Conservation (phyloP, 1,140 invertebrate genomes). For the Caenorhabditis remanei region DNA sequence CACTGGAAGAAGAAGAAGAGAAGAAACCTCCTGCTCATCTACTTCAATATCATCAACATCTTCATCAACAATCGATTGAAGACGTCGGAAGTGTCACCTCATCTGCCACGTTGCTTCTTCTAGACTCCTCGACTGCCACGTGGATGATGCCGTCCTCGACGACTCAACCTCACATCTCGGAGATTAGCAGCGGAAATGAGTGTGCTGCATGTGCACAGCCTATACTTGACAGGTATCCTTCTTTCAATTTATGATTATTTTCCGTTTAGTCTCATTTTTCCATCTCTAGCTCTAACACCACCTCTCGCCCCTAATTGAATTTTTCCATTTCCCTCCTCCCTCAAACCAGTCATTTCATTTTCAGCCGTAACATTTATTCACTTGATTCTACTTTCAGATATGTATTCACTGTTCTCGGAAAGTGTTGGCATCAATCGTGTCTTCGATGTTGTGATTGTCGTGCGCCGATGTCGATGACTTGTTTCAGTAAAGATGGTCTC, state of each 20-base stretch:
- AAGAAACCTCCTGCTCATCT: constrained; percentile 42
- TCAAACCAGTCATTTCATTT: constrained; percentile 30
- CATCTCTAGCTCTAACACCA: constrained; percentile 39
- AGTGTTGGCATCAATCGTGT: constrained; percentile 62
- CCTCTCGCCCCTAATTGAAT: constrained; percentile 35
- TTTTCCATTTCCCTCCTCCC: constrained; percentile 35
- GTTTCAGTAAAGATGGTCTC: constrained; percentile 93
- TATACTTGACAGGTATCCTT: constrained; percentile 63
- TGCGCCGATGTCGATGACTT: constrained; percentile 83
- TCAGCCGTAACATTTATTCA: constrained; percentile 14
- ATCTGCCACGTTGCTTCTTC: constrained; percentile 18
- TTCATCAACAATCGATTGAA: constrained; percentile 21
- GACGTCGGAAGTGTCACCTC: constrained; percentile 46
- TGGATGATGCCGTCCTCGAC: constrained; percentile 35
- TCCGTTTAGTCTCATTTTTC: constrained; percentile 35
- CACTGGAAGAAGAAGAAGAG: constrained; percentile 35
- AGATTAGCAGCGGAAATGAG: constrained; percentile 56
- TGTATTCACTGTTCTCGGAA: constrained; percentile 60
- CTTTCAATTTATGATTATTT: constrained; percentile 42
- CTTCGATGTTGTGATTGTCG: constrained; percentile 64
- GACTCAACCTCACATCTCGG: constrained; percentile 28
- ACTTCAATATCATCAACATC: constrained; percentile 23
- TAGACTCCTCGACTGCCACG: constrained; percentile 15
- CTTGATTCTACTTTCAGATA: constrained; percentile 55
- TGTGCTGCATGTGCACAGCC: constrained; percentile 63